Base-by-base conservation (phyloP, 2,113 vertebrate species). In the Oncorhynchus clarkii region DNA sequence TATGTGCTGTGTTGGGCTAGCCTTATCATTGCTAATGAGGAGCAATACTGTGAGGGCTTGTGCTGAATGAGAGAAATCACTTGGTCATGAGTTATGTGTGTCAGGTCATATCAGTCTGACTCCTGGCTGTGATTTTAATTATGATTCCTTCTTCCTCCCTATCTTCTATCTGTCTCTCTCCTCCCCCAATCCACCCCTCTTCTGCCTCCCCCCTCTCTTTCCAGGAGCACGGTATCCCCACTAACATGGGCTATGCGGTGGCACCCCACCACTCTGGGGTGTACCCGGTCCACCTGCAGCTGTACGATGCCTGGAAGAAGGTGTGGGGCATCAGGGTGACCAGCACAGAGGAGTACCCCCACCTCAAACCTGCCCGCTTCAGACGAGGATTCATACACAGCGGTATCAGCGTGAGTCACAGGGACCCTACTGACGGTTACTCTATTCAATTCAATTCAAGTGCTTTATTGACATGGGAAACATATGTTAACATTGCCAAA, bases 281-380 rank as follows among this genome's bases (percentile, higher is more conserved):
- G 68, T 99, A 99, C 85, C 98, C 98, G 0, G 95, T 99, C 18
- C 98, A 99, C 0, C 91, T 98, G 78, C 98, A 99, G 89, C 89
- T 99, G 64, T 99, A 99, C 0, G 97, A 99, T 49, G 96, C 98
- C 4, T 99, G 98, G 98, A 99, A 98, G 89, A 97, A 96, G 80
- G 95, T 99, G 57, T 99, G 98, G 98, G 92, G 88, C 31, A 98
- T 99, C 85, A 96, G 93, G 67, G 96, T 99, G 89, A 99, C 97
- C 2, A 99, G 97, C 93, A 99, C 97, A 0, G 97, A 99, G 90
- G 97, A 99, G 67, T 99, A 99, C 74, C 97, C 97, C 0, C 97
- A 99, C 86, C 94, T 99, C 84, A 99, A 98, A 91, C 97, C 97
- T 0, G 97, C 97, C 7, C 97, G 97, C 81, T 96, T 96, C 85